A percentile compares a stretch with the other conserved stretches of the same genome.
phyloP scores from a whole-genome alignment of 2,797 vertebrate genomes.

The Selene dorsalis region DNA sequence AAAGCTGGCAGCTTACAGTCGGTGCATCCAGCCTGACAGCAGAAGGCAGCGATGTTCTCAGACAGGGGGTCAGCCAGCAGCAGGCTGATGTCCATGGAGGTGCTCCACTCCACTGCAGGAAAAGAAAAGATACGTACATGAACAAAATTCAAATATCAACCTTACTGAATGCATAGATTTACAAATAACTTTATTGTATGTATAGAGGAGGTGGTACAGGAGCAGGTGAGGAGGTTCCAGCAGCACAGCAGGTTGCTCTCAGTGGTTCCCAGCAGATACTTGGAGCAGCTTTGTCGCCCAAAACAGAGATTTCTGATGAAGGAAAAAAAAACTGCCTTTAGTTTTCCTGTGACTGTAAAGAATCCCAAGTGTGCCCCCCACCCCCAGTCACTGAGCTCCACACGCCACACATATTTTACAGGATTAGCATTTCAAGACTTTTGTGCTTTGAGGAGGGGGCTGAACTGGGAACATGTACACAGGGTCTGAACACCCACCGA shows the following conservation, averaged over 20 bases:
- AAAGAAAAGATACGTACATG: neutral
- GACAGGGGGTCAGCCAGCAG: constrained; percentile 90
- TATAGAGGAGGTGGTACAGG: constrained; percentile 81
- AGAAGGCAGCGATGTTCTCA: constrained; percentile 91
- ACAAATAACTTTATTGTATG: too few relatives aligned
- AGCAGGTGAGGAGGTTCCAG: constrained; percentile 97
- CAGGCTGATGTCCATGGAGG: constrained; percentile 85
- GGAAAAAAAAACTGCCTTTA: constrained; percentile 37
- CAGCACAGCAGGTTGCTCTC: constrained; percentile 89
- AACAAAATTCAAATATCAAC: neutral
- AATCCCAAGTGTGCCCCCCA: constrained; percentile 9
- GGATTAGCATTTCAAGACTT: constrained; percentile 67
- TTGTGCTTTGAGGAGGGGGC: constrained; percentile 36
- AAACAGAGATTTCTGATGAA: constrained; percentile 92
- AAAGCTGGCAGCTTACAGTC: constrained; percentile 85
- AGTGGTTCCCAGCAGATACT: constrained; percentile 92
- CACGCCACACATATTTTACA: constrained; percentile 65
- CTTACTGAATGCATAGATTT: neutral
- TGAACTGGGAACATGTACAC: constrained; percentile 34
- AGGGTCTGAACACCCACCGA: constrained; percentile 35
- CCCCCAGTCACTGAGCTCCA: constrained; percentile 17
- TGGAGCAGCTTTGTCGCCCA: constrained; percentile 91
- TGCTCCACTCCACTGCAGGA: constrained; percentile 93
- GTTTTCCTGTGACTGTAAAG: constrained; percentile 16
- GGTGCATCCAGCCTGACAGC: constrained; percentile 79